Conservation (phyloP, 1,140 invertebrate genomes). For the Drosophila serrata region DNA sequence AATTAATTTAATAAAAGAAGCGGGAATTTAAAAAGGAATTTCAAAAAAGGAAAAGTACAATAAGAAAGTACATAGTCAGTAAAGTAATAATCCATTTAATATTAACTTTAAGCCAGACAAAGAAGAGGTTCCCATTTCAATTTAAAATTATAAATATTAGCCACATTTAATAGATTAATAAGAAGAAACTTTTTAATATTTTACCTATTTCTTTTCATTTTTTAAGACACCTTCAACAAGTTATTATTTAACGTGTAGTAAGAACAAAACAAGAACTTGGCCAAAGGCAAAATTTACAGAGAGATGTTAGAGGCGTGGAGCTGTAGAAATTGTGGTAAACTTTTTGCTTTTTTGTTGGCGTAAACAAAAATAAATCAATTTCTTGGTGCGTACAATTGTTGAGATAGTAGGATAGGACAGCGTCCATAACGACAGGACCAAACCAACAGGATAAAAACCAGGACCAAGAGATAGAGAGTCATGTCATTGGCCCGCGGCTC, state of each 20-base stretch:
- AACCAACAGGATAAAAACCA: constrained; percentile 39
- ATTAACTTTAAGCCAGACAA: background rate
- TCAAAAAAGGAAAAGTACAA: no score
- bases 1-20: background rate
- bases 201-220: no score
- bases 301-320: no score
- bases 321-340: constrained; percentile 38
- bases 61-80: background rate
- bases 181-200: no score
- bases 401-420: constrained; percentile 38
- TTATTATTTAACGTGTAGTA: constrained; percentile 6
- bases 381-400: constrained; percentile 60
- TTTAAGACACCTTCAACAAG: background rate
- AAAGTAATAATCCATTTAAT: no score
- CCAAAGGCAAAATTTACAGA: constrained; percentile 17
- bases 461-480: constrained; percentile 32
- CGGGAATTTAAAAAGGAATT: background rate
- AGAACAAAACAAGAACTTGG: constrained; percentile 36
- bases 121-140: background rate
- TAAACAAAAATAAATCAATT: constrained; percentile 83
- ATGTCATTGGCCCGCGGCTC: constrained; percentile 60
- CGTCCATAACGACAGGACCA: constrained; percentile 66
- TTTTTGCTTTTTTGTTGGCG: constrained; percentile 65
- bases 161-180: background rate
- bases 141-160: background rate